These are phyloP conservation scores for Caenorhabditis inopinata DNA, from an alignment of 1,140 invertebrate genomes.

Conservation along the genomic window DNA sequence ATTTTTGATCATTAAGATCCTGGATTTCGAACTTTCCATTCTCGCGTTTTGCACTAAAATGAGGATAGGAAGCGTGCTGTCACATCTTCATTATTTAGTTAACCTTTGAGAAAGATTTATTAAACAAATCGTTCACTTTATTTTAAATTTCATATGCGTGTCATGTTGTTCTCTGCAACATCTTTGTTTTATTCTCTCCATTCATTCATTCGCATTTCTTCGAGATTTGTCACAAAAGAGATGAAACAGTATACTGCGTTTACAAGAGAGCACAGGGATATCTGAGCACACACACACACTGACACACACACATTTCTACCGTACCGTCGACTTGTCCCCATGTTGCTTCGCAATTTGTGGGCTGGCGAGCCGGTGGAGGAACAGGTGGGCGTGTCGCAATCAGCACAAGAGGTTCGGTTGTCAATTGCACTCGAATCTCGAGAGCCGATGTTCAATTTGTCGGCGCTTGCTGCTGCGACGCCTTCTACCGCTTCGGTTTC, in stretches of 20 bases:
- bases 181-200: neutral
- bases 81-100: too few relatives aligned
- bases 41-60: too few relatives aligned
- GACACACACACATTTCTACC: neutral
- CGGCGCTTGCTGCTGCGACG: slow-evolving; percentile 35
- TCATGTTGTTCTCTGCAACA: neutral
- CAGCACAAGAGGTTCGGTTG: slow-evolving; percentile 33
- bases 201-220: neutral
- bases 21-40: too few relatives aligned
- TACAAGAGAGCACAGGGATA: slow-evolving; percentile 10
- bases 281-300: neutral
- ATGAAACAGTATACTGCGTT: slow-evolving; percentile 25
- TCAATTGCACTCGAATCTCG: slow-evolving; percentile 44
- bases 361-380: slow-evolving; percentile 8
- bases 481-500: slow-evolving; percentile 23
- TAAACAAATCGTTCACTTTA: too few relatives aligned
- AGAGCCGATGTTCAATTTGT: slow-evolving; percentile 42
- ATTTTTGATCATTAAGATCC: too few relatives aligned
- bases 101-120: too few relatives aligned
- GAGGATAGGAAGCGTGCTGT: too few relatives aligned
- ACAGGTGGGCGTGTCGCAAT: slow-evolving; percentile 25
- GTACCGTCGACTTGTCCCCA: neutral
- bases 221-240: slow-evolving; percentile 16
- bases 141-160: too few relatives aligned
- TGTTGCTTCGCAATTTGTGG: slow-evolving; percentile 11